A percentile compares a stretch with the other conserved stretches of the same genome.
phyloP scores from a whole-genome alignment of 1,140 invertebrate species.

The Eubasilissa regina region DNA sequence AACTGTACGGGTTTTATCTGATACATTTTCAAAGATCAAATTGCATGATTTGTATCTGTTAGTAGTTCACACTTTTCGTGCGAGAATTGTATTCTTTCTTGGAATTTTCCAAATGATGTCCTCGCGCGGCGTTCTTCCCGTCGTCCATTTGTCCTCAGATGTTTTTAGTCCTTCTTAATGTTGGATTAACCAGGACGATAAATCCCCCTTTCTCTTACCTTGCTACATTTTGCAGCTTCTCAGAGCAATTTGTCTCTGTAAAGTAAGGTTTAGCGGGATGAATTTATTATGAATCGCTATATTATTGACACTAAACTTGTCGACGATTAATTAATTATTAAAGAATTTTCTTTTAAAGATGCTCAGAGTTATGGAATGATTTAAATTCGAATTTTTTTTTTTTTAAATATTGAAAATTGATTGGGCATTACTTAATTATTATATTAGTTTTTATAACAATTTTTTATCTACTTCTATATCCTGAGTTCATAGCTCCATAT shows the following conservation, averaged over 20 bases:
- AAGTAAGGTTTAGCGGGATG: conserved; percentile 12
- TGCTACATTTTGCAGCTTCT: neutral
- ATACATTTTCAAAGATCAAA: too few relatives aligned
- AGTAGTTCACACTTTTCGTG: too few relatives aligned
- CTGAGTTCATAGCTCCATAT: too few relatives aligned
- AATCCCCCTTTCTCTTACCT: conserved; percentile 14
- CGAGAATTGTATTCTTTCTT: neutral
- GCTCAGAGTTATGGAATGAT: neutral
- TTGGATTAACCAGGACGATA: conserved; percentile 36
- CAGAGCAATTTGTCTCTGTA: conserved; percentile 36
- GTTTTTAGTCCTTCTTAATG: conserved; percentile 35
- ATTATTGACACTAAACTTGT: conserved; percentile 40
- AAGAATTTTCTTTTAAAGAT: conserved; percentile 30
- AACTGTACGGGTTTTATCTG: too few relatives aligned
- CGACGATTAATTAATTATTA: conserved; percentile 30
- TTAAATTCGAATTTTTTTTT: too few relatives aligned
- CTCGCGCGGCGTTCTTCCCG: neutral
- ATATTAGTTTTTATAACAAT: too few relatives aligned
- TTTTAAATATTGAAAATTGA: too few relatives aligned
- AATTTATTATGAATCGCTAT: conserved; percentile 41
- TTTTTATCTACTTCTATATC: too few relatives aligned
- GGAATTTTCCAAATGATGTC: neutral
- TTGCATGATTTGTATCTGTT: too few relatives aligned
- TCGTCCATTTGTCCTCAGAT: conserved; percentile 44
- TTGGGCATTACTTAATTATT: too few relatives aligned